phyloP scores from a whole-genome alignment of 2,797 vertebrate species.

The Lycodopsis pacificus region DNA sequence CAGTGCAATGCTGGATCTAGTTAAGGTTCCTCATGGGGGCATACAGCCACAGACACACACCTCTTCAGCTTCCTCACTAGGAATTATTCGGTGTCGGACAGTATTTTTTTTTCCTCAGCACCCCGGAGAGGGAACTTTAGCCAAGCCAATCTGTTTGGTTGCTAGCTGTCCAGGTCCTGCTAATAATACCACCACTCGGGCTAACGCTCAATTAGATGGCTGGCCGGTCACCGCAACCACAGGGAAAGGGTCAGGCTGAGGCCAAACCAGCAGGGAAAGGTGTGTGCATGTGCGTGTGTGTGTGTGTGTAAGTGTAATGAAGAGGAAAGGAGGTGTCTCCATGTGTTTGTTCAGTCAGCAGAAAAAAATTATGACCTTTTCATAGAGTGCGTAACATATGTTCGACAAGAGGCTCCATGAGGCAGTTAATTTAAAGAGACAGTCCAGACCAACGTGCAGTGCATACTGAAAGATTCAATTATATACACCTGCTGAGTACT shows the following conservation, averaged over 20 bases:
- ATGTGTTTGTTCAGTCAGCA: constrained; percentile 60
- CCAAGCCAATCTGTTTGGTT: constrained; percentile 45
- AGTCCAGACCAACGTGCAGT: constrained; percentile 5
- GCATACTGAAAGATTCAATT: not conserved
- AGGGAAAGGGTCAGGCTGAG: constrained; percentile 51
- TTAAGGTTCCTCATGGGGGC: not conserved
- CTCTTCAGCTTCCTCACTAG: not conserved
- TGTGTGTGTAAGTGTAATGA: constrained; percentile 31
- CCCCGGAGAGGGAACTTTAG: constrained; percentile 34
- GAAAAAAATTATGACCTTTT: constrained; percentile 70
- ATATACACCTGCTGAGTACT: not conserved
- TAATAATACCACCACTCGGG: constrained; percentile 57
- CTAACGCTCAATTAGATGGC: constrained; percentile 57
- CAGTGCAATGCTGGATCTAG: not conserved
- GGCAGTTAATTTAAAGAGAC: constrained; percentile 42
- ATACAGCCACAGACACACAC: constrained; percentile 19
- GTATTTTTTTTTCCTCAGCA: constrained; percentile 13
- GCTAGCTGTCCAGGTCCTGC: constrained; percentile 30
- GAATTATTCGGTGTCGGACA: constrained; percentile 8
- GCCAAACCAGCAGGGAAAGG: constrained; percentile 49
- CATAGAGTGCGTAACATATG: constrained; percentile 55
- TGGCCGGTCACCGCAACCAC: constrained; percentile 52
- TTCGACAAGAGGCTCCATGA: constrained; percentile 51
- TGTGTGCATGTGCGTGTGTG: constrained; percentile 5
- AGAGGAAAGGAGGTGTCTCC: constrained; percentile 40